Percentiles rank a stretch among this genome's conserved stretches.
Conservation (phyloP, 2,797 vertebrate species). For the Microhierax caerulescens region DNA sequence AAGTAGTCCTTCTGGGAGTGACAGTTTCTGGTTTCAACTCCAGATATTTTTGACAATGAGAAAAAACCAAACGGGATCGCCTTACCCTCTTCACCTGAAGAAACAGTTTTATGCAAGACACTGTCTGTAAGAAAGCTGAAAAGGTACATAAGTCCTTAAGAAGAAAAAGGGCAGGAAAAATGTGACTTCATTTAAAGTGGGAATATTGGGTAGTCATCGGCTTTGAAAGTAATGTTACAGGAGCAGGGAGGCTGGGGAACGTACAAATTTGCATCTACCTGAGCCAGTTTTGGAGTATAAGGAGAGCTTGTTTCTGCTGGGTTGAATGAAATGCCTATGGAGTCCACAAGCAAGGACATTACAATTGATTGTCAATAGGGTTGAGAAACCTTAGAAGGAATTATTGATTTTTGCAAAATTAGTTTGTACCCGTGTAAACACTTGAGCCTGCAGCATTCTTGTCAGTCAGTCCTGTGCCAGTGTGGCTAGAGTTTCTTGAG, state of each 20-base stretch:
- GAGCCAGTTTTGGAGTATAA: neutral
- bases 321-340: neutral
- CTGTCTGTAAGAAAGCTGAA: neutral
- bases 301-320: neutral
- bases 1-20: neutral
- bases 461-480: neutral
- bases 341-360: neutral
- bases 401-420: neutral
- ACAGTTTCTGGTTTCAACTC: neutral
- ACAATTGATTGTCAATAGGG: neutral
- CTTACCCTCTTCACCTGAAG: neutral
- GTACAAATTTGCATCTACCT: neutral
- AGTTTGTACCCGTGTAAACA: neutral
- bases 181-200: neutral
- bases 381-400: neutral
- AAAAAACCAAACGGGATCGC: neutral
- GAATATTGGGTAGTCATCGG: neutral
- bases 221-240: neutral
- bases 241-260: neutral
- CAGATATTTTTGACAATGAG: neutral
- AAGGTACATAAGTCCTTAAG: accelerated
- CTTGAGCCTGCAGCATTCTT: neutral
- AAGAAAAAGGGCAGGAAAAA: neutral
- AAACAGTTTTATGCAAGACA: neutral
- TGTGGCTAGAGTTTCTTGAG: neutral